These are phyloP conservation scores for Spheniscus humboldti DNA, from an alignment of 2,797 vertebrate genomes.

Conservation along the genomic window DNA sequence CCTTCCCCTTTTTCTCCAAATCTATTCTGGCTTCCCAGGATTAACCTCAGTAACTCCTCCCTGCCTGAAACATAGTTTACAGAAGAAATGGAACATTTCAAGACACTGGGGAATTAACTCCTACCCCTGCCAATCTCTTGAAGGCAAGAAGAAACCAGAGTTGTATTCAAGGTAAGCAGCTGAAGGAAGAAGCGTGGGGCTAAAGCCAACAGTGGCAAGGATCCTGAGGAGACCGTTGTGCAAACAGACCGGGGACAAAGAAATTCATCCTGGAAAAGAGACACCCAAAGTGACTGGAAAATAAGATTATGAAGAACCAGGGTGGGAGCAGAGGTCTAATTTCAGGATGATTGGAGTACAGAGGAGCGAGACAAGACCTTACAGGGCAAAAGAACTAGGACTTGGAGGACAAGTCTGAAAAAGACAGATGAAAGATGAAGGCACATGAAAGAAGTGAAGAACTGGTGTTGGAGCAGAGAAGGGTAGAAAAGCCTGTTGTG, in stretches of 20 bases:
- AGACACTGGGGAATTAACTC: background rate
- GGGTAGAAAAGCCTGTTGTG: rapidly evolving
- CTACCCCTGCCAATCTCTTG: background rate
- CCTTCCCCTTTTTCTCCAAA: background rate
- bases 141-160: background rate
- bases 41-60: background rate
- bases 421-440: background rate
- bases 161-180: background rate
- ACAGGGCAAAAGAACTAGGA: background rate
- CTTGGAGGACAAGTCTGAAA: background rate
- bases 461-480: background rate
- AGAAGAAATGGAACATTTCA: background rate
- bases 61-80: background rate
- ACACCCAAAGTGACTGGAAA: background rate
- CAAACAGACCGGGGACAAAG: background rate
- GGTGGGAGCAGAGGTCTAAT: background rate
- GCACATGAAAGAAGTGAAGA: background rate
- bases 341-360: background rate
- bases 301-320: background rate
- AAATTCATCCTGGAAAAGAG: background rate
- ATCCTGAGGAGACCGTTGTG: background rate
- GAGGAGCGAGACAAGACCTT: background rate
- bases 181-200: background rate
- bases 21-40: background rate
- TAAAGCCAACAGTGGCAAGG: background rate